A percentile compares a stretch with the other conserved stretches of the same genome.
These are phyloP conservation scores for Cheilosia pagana DNA, from an alignment of 2,888 invertebrate genomes.

Conservation along the genomic window DNA sequence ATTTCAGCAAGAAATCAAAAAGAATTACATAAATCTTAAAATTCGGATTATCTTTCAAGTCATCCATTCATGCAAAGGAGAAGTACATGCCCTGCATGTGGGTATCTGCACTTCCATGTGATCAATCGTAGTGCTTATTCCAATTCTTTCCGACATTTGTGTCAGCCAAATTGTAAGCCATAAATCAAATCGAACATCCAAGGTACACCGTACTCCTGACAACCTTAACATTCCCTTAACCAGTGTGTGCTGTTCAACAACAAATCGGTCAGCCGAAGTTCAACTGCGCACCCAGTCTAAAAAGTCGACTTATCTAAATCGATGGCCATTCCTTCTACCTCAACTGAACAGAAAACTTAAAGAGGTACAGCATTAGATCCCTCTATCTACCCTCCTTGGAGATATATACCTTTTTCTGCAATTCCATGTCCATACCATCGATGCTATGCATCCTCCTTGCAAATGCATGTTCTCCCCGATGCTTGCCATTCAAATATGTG, in stretches of 20 bases:
- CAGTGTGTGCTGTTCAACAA: constrained; percentile 6
- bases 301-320: constrained; percentile 63
- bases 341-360: constrained; percentile 14
- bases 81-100: too few relatives aligned
- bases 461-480: constrained; percentile 27
- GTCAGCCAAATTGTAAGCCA: not conserved
- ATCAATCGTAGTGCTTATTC: not conserved
- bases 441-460: constrained; percentile 24
- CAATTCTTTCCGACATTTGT: not conserved
- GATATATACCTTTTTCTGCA: not conserved
- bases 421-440: not conserved
- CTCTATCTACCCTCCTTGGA: constrained; percentile 6
- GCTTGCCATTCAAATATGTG: constrained; percentile 50
- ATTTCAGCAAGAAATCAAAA: too few relatives aligned
- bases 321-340: constrained; percentile 32
- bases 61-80: too few relatives aligned
- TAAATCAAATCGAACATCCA: constrained; percentile 1
- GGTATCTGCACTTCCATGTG: too few relatives aligned
- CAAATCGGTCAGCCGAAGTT: constrained; percentile 66
- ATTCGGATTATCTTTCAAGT: too few relatives aligned
- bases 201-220: constrained; percentile 8
- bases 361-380: not conserved
- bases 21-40: too few relatives aligned
- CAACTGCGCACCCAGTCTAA: constrained; percentile 69
- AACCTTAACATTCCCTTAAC: not conserved